Conservation (phyloP, 2,888 invertebrate species). For the Cheilosia vernalis region DNA sequence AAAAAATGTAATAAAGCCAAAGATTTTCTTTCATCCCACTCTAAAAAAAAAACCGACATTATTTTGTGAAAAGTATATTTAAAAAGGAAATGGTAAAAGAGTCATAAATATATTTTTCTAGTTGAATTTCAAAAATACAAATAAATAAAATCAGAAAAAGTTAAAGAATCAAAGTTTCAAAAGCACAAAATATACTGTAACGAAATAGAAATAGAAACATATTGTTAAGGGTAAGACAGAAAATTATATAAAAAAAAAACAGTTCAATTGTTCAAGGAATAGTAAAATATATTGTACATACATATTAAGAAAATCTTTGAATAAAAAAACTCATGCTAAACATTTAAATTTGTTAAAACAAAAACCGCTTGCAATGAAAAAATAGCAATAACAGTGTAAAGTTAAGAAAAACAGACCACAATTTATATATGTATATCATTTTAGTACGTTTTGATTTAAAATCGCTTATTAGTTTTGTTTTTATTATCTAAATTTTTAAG, state of each 20-base stretch:
- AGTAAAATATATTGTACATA: constrained; percentile 19
- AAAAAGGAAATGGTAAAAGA: constrained; percentile 28
- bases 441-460: background rate
- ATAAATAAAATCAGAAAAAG: constrained; percentile 6
- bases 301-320: constrained; percentile 7
- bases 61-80: constrained; percentile 72
- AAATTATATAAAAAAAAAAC: constrained; percentile 24
- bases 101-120: constrained; percentile 71
- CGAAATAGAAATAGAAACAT: constrained; percentile 53
- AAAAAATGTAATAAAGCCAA: constrained; percentile 62
- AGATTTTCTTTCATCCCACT: constrained; percentile 69
- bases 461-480: background rate
- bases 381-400: constrained; percentile 11
- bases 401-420: constrained; percentile 42
- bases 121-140: constrained; percentile 58
- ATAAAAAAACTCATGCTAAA: constrained; percentile 24
- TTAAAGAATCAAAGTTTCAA: constrained; percentile 61
- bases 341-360: constrained; percentile 21
- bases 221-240: constrained; percentile 44
- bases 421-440: constrained; percentile 4
- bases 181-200: constrained; percentile 75
- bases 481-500: background rate
- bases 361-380: constrained; percentile 32
- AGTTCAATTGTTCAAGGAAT: constrained; percentile 47
- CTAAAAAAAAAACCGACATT: constrained; percentile 48